A percentile compares a stretch with the other conserved stretches of the same genome.
Conservation (phyloP, 2,797 vertebrate genomes). For the Sebastes hopkinsi region DNA sequence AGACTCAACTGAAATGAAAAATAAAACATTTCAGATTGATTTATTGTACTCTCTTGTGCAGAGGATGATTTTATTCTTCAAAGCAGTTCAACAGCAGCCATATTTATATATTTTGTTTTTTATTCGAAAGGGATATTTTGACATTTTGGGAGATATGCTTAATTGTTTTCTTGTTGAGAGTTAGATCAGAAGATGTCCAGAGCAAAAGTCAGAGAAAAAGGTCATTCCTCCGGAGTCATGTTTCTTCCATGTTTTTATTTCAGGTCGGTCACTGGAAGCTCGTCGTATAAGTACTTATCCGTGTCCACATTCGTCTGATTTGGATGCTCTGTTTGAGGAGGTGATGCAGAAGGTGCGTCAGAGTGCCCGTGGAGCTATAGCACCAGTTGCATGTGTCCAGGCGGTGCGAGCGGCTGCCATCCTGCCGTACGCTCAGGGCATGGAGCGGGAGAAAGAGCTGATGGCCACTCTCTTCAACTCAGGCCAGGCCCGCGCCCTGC, state of each 20-base stretch:
- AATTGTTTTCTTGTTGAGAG: too few species aligned
- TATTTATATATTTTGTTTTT: too few species aligned
- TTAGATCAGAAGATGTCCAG: not conserved
- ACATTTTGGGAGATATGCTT: too few species aligned
- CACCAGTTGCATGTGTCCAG: slow-evolving; percentile 87
- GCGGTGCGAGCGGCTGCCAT: slow-evolving; percentile 84
- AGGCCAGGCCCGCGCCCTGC: slow-evolving; percentile 88
- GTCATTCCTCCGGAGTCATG: slow-evolving; percentile 10
- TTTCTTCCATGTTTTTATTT: slow-evolving; percentile 4
- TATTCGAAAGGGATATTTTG: too few species aligned
- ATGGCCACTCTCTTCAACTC: slow-evolving; percentile 82
- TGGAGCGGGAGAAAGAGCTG: slow-evolving; percentile 83
- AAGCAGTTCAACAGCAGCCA: too few species aligned
- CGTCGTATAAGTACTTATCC: slow-evolving; percentile 81
- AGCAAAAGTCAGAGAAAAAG: not conserved
- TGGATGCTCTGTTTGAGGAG: slow-evolving; percentile 79
- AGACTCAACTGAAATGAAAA: not conserved
- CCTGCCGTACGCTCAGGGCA: slow-evolving; percentile 82
- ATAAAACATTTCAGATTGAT: not conserved
- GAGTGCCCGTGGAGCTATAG: slow-evolving; percentile 81
- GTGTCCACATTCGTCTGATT: slow-evolving; percentile 64
- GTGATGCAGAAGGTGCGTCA: slow-evolving; percentile 75
- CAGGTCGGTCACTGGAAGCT: slow-evolving; percentile 79
- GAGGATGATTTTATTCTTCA: not conserved
- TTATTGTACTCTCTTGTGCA: too few species aligned